phyloP scores from a whole-genome alignment of 2,888 invertebrate species.

The Hemicrepidius hirtus region DNA sequence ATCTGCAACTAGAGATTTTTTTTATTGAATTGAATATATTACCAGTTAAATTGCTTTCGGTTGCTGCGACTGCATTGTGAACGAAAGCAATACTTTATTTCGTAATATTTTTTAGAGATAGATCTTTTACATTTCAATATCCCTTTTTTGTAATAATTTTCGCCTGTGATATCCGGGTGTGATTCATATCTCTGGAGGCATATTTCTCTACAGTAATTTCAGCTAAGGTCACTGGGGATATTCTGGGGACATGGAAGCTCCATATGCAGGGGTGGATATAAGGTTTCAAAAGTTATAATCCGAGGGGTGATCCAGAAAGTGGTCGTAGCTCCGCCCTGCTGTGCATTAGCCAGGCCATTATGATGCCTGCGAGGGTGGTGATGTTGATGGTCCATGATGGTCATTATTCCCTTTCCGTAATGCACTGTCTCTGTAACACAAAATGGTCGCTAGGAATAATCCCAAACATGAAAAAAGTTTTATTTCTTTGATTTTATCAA shows the following conservation, averaged over 20 bases:
- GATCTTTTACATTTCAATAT: slow-evolving; percentile 47
- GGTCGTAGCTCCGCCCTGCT: slow-evolving; percentile 47
- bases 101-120: slow-evolving; percentile 44
- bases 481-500: not conserved
- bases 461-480: not conserved
- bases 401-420: slow-evolving; percentile 48
- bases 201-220: slow-evolving; percentile 47
- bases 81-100: slow-evolving; percentile 45
- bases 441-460: slow-evolving; percentile 41
- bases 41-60: slow-evolving; percentile 46
- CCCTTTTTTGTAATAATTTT: slow-evolving; percentile 49
- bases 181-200: slow-evolving; percentile 56
- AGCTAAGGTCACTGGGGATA: slow-evolving; percentile 51
- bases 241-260: slow-evolving; percentile 44
- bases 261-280: slow-evolving; percentile 51
- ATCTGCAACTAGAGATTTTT: slow-evolving; percentile 32
- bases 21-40: slow-evolving; percentile 48
- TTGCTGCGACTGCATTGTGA: slow-evolving; percentile 45
- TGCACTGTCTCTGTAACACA: slow-evolving; percentile 38
- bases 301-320: slow-evolving; percentile 51
- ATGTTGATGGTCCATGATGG: slow-evolving; percentile 51
- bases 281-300: slow-evolving; percentile 52
- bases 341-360: slow-evolving; percentile 48
- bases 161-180: slow-evolving; percentile 50
- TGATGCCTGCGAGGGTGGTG: slow-evolving; percentile 45